Evolutionary conservation across 2,888 invertebrate species (phyloP).

Genomic region (Sinelater perroti): DNA sequence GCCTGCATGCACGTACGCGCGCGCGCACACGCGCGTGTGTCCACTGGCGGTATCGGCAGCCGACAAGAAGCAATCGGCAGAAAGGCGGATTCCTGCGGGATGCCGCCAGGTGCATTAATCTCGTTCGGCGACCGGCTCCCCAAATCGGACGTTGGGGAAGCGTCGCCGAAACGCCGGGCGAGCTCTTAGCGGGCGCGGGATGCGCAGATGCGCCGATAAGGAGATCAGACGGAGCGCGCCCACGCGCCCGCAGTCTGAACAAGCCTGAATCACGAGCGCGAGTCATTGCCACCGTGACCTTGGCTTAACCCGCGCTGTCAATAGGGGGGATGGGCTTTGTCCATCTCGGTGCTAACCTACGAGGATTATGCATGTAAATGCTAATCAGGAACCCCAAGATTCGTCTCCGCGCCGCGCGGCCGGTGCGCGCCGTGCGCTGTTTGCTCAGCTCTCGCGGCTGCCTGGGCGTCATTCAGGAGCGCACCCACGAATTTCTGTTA

Average conservation of each 20-base stretch:
- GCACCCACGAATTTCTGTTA: conserved; percentile 25
- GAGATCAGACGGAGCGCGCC: conserved; percentile 48
- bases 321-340: conserved; percentile 43
- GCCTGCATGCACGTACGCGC: no score
- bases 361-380: conserved; percentile 41
- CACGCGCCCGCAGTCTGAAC: conserved; percentile 42
- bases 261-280: conserved; percentile 47
- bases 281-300: conserved; percentile 52
- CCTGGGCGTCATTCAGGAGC: conserved; percentile 22
- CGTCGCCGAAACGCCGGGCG: conserved; percentile 23
- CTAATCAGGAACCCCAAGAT: conserved; percentile 35
- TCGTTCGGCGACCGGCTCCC: conserved; percentile 5
- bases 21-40: no score
- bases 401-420: conserved; percentile 17
- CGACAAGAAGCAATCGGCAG: no score
- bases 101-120: conserved; percentile 24
- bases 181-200: conserved; percentile 38
- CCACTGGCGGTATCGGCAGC: no score
- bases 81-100: conserved; percentile 1
- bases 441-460: conserved; percentile 13
- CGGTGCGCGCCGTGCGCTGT: conserved; percentile 18
- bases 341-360: conserved; percentile 43
- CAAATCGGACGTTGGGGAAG: conserved; percentile 20
- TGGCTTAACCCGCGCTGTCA: conserved; percentile 49
- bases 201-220: conserved; percentile 46